Percentiles rank a stretch among this genome's conserved stretches.
These are phyloP conservation scores for Morpho deidamia DNA, from an alignment of 2,888 invertebrate species.

Conservation along the genomic window DNA sequence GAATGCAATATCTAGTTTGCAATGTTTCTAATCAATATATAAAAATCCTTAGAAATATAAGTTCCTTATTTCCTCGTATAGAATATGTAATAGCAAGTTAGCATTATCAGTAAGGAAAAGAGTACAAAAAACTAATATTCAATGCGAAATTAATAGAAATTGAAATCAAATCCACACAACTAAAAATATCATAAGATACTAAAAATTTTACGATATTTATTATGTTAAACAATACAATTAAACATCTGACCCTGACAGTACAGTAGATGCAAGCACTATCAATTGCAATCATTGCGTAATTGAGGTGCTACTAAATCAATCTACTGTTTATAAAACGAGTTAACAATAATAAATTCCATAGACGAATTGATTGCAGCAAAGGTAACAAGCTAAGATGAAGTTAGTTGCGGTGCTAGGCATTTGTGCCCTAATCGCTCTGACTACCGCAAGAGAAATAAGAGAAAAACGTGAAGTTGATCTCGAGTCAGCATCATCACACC, in stretches of 20 bases:
- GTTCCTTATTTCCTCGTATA: no score
- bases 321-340: constrained; percentile 66
- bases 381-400: constrained; percentile 52
- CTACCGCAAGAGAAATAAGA: constrained; percentile 59
- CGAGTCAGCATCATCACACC: constrained; percentile 65
- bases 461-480: constrained; percentile 71
- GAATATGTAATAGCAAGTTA: no score
- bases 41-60: no score
- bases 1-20: no score
- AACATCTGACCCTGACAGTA: constrained; percentile 27
- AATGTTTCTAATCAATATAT: no score
- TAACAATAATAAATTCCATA: constrained; percentile 45
- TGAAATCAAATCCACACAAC: no score
- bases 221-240: constrained; percentile 39
- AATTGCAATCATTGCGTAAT: constrained; percentile 59
- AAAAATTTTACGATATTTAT: not conserved
- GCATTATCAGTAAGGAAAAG: no score
- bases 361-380: constrained; percentile 40
- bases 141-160: no score
- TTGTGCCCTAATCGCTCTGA: constrained; percentile 58
- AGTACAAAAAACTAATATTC: no score
- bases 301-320: constrained; percentile 47
- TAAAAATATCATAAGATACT: not conserved
- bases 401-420: constrained; percentile 47
- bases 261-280: constrained; percentile 44